Evolutionary conservation across 2,113 vertebrate genomes (phyloP).

Genomic region (Burhinus bistriatus): DNA sequence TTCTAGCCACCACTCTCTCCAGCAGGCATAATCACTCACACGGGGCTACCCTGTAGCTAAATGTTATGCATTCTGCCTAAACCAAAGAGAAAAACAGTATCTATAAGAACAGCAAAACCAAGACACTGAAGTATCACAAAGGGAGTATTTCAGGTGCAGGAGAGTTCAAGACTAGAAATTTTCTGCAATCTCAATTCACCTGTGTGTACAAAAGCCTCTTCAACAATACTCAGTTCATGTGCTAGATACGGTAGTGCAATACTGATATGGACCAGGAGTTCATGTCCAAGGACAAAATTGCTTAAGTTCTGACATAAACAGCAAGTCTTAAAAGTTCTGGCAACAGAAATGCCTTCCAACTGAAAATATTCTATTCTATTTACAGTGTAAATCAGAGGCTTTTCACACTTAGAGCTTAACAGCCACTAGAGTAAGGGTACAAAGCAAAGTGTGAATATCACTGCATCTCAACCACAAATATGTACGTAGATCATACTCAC

Average conservation of each 20-base stretch:
- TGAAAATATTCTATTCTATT: neutral
- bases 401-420: neutral
- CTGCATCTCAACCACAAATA: neutral
- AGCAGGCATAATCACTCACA: neutral
- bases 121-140: neutral
- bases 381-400: neutral
- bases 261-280: neutral
- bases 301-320: neutral
- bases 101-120: neutral
- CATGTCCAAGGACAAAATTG: neutral
- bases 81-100: neutral
- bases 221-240: neutral
- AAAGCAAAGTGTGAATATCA: neutral
- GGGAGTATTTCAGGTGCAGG: neutral
- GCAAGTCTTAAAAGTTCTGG: neutral
- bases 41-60: neutral
- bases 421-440: neutral
- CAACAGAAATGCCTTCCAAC: neutral
- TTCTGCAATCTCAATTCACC: neutral
- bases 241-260: neutral
- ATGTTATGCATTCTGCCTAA: neutral
- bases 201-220: neutral
- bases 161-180: neutral
- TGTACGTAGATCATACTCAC: fast-evolving
- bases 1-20: neutral